Conservation (phyloP, 2,797 vertebrate genomes). For the Dipus sagitta region DNA sequence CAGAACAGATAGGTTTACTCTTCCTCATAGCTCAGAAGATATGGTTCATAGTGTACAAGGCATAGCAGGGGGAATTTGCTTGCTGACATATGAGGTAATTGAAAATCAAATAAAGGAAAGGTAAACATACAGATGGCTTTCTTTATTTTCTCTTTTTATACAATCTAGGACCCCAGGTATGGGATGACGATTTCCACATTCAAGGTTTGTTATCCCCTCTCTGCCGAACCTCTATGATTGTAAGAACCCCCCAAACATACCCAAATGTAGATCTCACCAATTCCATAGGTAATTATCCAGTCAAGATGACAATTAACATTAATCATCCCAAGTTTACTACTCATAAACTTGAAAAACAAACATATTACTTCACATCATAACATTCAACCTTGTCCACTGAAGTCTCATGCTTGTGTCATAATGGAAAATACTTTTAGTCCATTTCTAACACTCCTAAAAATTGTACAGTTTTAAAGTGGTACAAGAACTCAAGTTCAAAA, state of each 20-base stretch:
- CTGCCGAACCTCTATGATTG: too few species aligned
- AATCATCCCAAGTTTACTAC: neutral
- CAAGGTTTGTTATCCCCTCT: neutral
- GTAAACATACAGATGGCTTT: neutral
- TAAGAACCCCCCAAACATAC: neutral
- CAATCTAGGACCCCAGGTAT: too few species aligned
- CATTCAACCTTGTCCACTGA: too few species aligned
- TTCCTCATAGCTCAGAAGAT: neutral
- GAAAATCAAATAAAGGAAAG: neutral
- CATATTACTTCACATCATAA: neutral
- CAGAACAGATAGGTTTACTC: neutral
- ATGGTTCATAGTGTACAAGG: neutral
- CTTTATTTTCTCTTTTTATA: neutral
- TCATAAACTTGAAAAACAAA: neutral
- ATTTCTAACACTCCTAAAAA: neutral
- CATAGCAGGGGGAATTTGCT: neutral
- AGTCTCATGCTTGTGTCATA: neutral
- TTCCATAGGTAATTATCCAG: neutral
- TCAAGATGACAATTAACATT: neutral
- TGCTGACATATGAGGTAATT: too few species aligned
- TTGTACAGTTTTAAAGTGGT: neutral
- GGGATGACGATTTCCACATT: neutral
- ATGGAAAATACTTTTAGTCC: neutral
- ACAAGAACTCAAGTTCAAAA: neutral
- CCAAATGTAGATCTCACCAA: neutral